Evolutionary conservation across 2,888 invertebrate species (phyloP).

Genomic region (Xiphydria camelus): DNA sequence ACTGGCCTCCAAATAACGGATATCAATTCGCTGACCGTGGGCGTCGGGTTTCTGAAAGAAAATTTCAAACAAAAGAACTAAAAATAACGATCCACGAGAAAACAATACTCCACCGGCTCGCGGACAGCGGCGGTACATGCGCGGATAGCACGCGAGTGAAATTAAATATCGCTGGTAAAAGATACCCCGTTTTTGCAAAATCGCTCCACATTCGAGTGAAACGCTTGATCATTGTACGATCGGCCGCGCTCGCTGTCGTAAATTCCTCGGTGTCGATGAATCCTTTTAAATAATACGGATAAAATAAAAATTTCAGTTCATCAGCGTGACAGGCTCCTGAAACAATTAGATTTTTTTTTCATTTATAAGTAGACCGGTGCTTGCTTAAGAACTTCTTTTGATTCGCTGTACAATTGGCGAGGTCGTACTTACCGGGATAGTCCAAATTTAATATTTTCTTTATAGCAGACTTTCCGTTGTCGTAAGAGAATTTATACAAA

Average conservation of each 20-base stretch:
- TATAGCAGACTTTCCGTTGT: slow-evolving; percentile 24
- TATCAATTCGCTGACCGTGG: slow-evolving; percentile 27
- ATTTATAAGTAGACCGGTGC: slow-evolving; percentile 1
- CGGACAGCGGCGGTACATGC: too few relatives aligned
- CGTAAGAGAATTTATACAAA: slow-evolving; percentile 42
- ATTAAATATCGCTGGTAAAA: too few relatives aligned
- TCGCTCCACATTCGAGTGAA: slow-evolving; percentile 50
- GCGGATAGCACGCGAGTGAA: too few relatives aligned
- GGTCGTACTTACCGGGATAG: slow-evolving; percentile 29
- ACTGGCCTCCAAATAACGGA: slow-evolving; percentile 42
- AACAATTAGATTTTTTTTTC: not conserved
- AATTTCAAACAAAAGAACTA: too few relatives aligned
- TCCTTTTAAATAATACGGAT: slow-evolving; percentile 20
- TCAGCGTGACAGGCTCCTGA: slow-evolving; percentile 38
- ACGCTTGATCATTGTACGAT: slow-evolving; percentile 32
- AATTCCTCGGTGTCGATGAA: slow-evolving; percentile 17
- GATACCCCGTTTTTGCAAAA: slow-evolving; percentile 51
- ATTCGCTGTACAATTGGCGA: not conserved
- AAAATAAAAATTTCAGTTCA: slow-evolving; percentile 42
- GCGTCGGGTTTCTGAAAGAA: slow-evolving; percentile 47
- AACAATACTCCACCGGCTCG: too few relatives aligned
- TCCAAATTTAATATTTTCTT: slow-evolving; percentile 24
- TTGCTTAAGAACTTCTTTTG: not conserved
- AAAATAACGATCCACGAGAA: too few relatives aligned
- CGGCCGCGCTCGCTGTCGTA: slow-evolving; percentile 15